A percentile compares a stretch with the other conserved stretches of the same genome.
These are phyloP conservation scores for Xiphorhynchus elegans DNA, from an alignment of 2,113 vertebrate genomes.

Conservation along the genomic window DNA sequence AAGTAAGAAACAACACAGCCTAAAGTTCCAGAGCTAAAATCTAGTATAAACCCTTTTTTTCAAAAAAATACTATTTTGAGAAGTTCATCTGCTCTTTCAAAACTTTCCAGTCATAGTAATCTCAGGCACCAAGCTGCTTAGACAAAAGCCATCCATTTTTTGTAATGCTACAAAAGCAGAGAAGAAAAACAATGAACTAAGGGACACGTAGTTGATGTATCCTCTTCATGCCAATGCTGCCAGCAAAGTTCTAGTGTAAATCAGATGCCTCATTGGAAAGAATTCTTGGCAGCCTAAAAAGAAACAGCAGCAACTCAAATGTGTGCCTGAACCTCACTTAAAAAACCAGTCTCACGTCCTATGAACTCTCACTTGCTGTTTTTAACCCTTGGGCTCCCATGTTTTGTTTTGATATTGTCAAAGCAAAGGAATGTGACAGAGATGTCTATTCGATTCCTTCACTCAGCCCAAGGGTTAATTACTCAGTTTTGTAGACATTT, in stretches of 20 bases:
- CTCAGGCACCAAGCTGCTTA: neutral
- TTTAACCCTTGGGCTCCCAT: conserved; percentile 46
- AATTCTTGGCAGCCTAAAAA: neutral
- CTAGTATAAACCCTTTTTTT: neutral
- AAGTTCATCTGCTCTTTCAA: neutral
- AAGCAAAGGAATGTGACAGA: conserved; percentile 19
- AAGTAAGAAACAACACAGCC: neutral
- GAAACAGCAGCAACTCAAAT: neutral
- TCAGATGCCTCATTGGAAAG: neutral
- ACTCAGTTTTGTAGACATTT: conserved; percentile 66
- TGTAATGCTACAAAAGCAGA: neutral
- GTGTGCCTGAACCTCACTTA: neutral
- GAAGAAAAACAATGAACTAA: neutral
- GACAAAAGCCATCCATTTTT: neutral
- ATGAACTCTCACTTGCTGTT: neutral
- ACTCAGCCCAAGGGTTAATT: conserved; percentile 62
- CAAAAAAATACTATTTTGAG: neutral
- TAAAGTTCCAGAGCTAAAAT: neutral
- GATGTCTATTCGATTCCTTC: conserved; percentile 28
- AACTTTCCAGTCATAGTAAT: neutral
- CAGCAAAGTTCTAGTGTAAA: neutral
- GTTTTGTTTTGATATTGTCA: neutral
- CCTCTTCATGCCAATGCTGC: neutral
- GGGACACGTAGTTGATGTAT: neutral
- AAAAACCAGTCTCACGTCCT: neutral